Base-by-base conservation (phyloP, 2,888 invertebrate genomes). In the Microplitis manilae region DNA sequence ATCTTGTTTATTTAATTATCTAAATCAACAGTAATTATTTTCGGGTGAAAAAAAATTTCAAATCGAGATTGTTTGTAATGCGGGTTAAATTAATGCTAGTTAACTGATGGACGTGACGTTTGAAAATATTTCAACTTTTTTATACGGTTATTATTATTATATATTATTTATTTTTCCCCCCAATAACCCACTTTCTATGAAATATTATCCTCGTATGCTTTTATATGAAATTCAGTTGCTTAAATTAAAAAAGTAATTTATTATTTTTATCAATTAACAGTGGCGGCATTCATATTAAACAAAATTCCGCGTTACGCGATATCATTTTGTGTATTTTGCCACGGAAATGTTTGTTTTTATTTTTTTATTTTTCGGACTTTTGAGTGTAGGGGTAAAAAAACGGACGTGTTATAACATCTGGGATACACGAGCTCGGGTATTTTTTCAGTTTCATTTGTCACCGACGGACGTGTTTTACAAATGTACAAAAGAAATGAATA, bases 401-500 rank as follows among this genome's bases (percentile, higher is more conserved):
- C 15, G 68, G 6, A 30, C 30, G 30, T 13, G 50, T 50, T 50
- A 50, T 50, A 50, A 50, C 50, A 8, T 13, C 50, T 20, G 39
- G 2, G 8, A 38, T 68, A 50, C 50, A 13, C 6, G 68, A 17
- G 20, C 50, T 15, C 40, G 9, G n/a, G 15, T 30, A 13, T 68
- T 39, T 40, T 38, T 68, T 68, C 40, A 9, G 6, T 68, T 67
- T 67, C 67, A 67, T 67, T 67, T 67, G 30, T 67, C 67, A 67
- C 67, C 38, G n/a, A 67, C 20, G 30, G 30, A 67, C 30, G 13
- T 60, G 20, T 60, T 20, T 50, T 70, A 7, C 70, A 30, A 59
- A 70, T 59, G 70, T 41, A 70, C 41, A 50, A 17, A 59, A 17
- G 59, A 70, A 60, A 70, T 20, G 39, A 38, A 67, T 38, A 67